Base-by-base conservation (phyloP, 2,797 vertebrate genomes). In the Scolopax rusticola region DNA sequence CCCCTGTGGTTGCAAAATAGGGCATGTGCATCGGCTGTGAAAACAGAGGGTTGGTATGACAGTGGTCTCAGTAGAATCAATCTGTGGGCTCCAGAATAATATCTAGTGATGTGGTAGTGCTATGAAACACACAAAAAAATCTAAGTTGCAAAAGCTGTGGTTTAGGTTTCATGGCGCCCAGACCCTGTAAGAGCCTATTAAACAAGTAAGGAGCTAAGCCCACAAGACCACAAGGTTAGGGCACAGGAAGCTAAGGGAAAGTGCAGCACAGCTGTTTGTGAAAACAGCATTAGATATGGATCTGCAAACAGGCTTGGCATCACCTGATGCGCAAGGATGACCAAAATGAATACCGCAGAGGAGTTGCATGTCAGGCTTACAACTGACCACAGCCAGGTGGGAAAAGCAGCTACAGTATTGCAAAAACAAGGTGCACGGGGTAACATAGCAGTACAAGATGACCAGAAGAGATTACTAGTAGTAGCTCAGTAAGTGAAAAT, bases 301-400 rank as follows among this genome's bases (percentile, higher is more conserved):
- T 89, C 71, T 92, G 68, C 43, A 89, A 87, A 94, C 43, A 87
- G 78, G 36, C 68, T 82, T 89, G 71, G 57, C 75, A 74, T 77
- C 82, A 67, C 23, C 75, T 65, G 59, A 57, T 74, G 71, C 2
- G 2, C 73, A 87, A 90, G 43, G n/a, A 84, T 79, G 70, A 87
- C 77, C 89, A 87, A 73, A 89, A 76, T 24, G 38, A 82, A 89
- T 24, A n/a, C 41, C 0, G 0, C 70, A 80, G 54, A 73, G 36
- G 70, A 89, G 54, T 12, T 84, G 23, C 15, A 9, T 13, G 12
- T 83, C 54, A 76, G 50, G 59, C 28, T 61, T 93, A 68, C 76
- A 69, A 15, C 50, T 74, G 68, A 77, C 81, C 64, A 74, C 60
- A 91, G 53, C 20, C 89, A 75, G 48, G 48, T 93, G 79, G 56